These are phyloP conservation scores for Dicrostonyx torquatus DNA, from an alignment of 2,797 vertebrate species.

Conservation along the genomic window DNA sequence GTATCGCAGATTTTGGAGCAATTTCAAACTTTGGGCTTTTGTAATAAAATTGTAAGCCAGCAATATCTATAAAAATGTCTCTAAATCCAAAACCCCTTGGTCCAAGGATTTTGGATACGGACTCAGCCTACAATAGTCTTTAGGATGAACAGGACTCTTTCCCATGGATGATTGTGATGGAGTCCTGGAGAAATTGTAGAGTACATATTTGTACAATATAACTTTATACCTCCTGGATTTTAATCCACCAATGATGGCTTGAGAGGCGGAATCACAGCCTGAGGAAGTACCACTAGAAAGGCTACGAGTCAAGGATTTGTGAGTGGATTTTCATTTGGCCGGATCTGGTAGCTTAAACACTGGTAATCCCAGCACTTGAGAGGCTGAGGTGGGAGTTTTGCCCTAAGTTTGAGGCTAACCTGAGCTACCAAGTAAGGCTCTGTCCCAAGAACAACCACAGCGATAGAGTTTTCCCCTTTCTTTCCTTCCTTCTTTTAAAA, in stretches of 20 bases:
- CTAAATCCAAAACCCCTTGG: neutral
- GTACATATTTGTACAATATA: neutral
- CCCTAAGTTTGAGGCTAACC: neutral
- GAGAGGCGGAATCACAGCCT: neutral
- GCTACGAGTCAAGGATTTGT: accelerated
- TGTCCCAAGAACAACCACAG: neutral
- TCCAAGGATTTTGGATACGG: too few species aligned
- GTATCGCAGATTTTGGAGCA: neutral
- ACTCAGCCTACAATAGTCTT: neutral
- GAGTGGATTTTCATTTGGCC: neutral
- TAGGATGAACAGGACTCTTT: neutral
- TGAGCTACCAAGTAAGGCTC: neutral
- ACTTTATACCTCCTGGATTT: neutral
- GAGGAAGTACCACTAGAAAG: neutral
- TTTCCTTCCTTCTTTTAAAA: neutral
- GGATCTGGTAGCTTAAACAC: neutral
- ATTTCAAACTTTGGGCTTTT: neutral
- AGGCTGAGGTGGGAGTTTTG: neutral
- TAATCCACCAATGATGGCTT: neutral
- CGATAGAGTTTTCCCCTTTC: neutral
- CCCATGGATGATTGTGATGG: neutral
- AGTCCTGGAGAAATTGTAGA: neutral
- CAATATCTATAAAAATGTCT: neutral
- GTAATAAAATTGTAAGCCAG: neutral
- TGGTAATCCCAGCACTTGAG: neutral